These are phyloP conservation scores for Lathamus discolor DNA, from an alignment of 2,113 vertebrate genomes.

Conservation along the genomic window DNA sequence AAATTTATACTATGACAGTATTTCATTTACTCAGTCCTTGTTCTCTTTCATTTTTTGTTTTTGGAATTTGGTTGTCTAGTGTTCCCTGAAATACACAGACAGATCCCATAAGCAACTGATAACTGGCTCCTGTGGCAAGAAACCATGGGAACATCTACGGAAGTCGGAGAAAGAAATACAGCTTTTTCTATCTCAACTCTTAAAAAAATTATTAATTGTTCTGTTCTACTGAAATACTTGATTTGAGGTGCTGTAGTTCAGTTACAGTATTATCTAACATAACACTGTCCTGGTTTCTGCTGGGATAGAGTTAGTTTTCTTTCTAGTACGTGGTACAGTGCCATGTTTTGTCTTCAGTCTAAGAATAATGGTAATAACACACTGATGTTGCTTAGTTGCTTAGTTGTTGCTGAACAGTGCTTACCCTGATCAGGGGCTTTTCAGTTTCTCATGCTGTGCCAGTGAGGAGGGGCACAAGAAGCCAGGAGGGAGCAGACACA, in stretches of 20 bases:
- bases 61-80: not conserved
- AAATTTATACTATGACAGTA: not conserved
- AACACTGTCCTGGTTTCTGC: not conserved
- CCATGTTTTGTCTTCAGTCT: not conserved
- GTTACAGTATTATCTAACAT: not conserved
- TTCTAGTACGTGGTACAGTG: not conserved
- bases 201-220: not conserved
- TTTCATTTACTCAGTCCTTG: not conserved
- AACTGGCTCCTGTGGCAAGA: not conserved
- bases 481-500: not conserved
- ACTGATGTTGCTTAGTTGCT: not conserved
- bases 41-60: not conserved
- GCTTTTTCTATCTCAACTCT: not conserved
- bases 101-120: not conserved
- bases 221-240: not conserved
- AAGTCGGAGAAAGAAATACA: not conserved
- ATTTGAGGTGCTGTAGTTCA: not conserved
- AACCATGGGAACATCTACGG: not conserved
- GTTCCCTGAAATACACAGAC: not conserved
- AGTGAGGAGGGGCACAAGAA: not conserved
- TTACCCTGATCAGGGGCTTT: not conserved
- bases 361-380: not conserved
- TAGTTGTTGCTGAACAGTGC: not conserved
- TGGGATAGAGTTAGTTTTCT: not conserved
- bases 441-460: not conserved